A percentile compares a stretch with the other conserved stretches of the same genome.
Evolutionary conservation across 2,797 vertebrate species (phyloP).

Genomic region (Labroides dimidiatus): DNA sequence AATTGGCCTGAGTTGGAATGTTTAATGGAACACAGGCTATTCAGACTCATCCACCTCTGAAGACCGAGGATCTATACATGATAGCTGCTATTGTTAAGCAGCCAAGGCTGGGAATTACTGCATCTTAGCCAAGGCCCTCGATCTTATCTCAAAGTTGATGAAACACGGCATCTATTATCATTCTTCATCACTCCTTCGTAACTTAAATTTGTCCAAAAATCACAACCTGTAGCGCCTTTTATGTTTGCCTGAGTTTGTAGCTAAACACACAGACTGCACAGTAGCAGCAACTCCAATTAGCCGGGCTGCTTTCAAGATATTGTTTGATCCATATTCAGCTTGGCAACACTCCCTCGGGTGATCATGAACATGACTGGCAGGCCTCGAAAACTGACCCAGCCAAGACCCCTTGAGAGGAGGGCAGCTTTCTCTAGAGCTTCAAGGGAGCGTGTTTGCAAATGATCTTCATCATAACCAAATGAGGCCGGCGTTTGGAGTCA

Average conservation of each 20-base stretch:
- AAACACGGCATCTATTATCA: conserved; percentile 16
- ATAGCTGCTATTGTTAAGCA: conserved; percentile 32
- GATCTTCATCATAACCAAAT: conserved; percentile 28
- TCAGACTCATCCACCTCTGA: no score
- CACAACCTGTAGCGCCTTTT: no score
- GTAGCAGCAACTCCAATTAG: conserved; percentile 31
- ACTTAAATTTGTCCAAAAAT: no score
- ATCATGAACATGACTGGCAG: conserved; percentile 35
- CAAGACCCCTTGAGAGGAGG: conserved; percentile 3
- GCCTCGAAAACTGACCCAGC: conserved; percentile 34
- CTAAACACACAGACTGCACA: conserved; percentile 6
- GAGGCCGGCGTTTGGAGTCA: conserved; percentile 1
- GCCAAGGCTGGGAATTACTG: conserved; percentile 5
- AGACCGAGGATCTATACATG: conserved; percentile 21
- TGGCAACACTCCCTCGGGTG: conserved; percentile 35
- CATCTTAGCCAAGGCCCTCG: background rate
- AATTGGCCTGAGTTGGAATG: no score
- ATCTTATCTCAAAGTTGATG: conserved; percentile 34
- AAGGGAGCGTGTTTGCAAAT: conserved; percentile 37
- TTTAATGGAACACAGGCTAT: no score
- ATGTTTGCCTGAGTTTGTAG: no score
- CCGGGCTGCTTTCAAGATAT: conserved; percentile 17
- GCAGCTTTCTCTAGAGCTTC: conserved; percentile 20
- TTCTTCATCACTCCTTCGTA: conserved; percentile 14
- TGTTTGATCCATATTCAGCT: conserved; percentile 42